phyloP scores from a whole-genome alignment of 2,797 vertebrate species.

The Hoplostethus atlanticus region DNA sequence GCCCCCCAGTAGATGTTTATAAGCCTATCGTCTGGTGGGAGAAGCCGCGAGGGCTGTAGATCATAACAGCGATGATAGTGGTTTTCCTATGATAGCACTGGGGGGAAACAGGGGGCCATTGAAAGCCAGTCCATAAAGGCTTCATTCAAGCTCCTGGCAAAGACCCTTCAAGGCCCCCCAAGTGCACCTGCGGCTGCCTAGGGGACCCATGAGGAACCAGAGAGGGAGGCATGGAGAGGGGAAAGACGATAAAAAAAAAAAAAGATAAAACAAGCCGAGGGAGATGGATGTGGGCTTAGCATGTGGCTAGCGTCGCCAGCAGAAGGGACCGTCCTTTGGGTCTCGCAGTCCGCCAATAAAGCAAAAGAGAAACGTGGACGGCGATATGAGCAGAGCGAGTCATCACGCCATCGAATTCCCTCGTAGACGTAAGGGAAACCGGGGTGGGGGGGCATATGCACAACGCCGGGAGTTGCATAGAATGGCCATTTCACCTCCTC shows the following conservation, averaged over 20 bases:
- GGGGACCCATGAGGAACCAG: conserved; percentile 59
- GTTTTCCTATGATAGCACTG: conserved; percentile 71
- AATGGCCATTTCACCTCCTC: neutral
- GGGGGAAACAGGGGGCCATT: conserved; percentile 75
- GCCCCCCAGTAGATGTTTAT: conserved; percentile 46
- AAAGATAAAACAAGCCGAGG: conserved; percentile 15
- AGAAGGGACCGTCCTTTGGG: conserved; percentile 53
- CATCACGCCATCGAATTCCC: conserved; percentile 26
- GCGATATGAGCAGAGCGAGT: conserved; percentile 34
- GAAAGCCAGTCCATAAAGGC: conserved; percentile 78
- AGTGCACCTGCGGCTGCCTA: conserved; percentile 76
- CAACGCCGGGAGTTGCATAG: conserved; percentile 2
- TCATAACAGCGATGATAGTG: conserved; percentile 82
- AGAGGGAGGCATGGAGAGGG: conserved; percentile 49
- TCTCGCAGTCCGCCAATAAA: conserved; percentile 44
- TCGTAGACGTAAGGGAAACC: conserved; percentile 32
- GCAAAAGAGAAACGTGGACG: conserved; percentile 29
- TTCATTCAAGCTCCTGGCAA: conserved; percentile 79
- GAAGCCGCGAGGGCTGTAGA: conserved; percentile 71
- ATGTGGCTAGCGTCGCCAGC: conserved; percentile 38
- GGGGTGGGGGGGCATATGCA: conserved; percentile 19
- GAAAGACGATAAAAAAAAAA: conserved; percentile 51
- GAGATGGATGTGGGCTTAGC: conserved; percentile 51
- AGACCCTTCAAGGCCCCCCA: conserved; percentile 54
- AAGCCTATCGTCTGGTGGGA: conserved; percentile 43